Percentiles rank a stretch among this genome's conserved stretches.
These are phyloP conservation scores for roundworm (Caenorhabditis elegans) DNA, from an alignment of 1,140 invertebrate genomes.

Conservation along the genomic window DNA sequence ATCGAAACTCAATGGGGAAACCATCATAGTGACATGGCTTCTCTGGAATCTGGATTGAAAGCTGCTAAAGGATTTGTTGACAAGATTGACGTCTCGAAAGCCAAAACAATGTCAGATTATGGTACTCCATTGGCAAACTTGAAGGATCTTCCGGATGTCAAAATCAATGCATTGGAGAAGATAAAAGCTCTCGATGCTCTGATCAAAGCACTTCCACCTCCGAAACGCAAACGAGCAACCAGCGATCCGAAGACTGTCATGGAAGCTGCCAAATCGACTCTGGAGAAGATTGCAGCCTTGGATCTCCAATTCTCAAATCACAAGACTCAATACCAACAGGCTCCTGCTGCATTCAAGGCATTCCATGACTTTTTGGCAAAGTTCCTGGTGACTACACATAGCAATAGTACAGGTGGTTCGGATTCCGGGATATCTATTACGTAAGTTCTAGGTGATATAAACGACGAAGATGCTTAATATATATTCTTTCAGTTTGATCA, in stretches of 20 bases:
- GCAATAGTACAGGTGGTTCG: background rate
- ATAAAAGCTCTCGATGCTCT: background rate
- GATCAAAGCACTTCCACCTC: too few relatives aligned
- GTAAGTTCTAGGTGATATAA: background rate
- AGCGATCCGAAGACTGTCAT: background rate
- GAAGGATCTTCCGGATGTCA: background rate
- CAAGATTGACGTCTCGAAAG: background rate
- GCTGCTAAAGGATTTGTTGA: background rate
- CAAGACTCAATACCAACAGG: background rate
- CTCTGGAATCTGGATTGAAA: background rate
- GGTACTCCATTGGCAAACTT: background rate
- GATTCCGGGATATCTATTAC: background rate
- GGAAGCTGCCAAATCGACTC: background rate
- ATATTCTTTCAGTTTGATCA: too few relatives aligned
- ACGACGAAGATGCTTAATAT: too few relatives aligned
- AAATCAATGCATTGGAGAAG: background rate
- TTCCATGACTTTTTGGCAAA: background rate
- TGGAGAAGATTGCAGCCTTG: background rate
- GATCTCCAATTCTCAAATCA: background rate
- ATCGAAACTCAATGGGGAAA: background rate
- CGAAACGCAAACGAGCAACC: background rate
- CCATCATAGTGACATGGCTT: background rate
- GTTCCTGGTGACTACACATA: background rate
- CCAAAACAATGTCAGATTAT: background rate
- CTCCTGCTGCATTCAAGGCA: background rate